A percentile compares a stretch with the other conserved stretches of the same genome.
These are phyloP conservation scores for Pheosia tremula DNA, from an alignment of 2,888 invertebrate genomes.

Conservation along the genomic window DNA sequence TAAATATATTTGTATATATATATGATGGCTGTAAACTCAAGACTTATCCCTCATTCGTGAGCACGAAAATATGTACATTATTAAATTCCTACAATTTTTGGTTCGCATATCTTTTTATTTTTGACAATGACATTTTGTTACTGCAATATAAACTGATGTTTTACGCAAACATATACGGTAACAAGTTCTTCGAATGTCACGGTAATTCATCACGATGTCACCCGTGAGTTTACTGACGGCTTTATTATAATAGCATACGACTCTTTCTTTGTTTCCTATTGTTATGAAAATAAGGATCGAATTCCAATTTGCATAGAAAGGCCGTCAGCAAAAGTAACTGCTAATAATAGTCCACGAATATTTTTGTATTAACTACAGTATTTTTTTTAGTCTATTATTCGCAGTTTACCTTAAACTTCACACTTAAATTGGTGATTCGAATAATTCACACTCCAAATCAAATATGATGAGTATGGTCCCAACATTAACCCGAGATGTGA, in stretches of 20 bases:
- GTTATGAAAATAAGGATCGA: background rate
- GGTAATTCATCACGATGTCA: conserved; percentile 54
- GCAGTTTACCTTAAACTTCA: conserved; percentile 33
- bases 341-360: conserved; percentile 24
- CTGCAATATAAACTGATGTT: conserved; percentile 38
- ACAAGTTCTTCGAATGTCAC: conserved; percentile 32
- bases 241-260: conserved; percentile 11
- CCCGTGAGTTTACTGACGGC: conserved; percentile 38
- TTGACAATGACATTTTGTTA: conserved; percentile 28
- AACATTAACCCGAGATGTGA: conserved; percentile 33
- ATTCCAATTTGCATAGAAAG: conserved; percentile 12
- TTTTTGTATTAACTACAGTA: background rate
- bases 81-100: conserved; percentile 56
- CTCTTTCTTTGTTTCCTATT: conserved; percentile 5
- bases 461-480: conserved; percentile 13
- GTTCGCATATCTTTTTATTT: conserved; percentile 15
- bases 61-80: conserved; percentile 44
- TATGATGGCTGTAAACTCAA: conserved; percentile 74
- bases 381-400: conserved; percentile 23
- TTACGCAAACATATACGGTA: conserved; percentile 19
- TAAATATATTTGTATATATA: conserved; percentile 43
- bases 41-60: conserved; percentile 79
- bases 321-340: conserved; percentile 33
- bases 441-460: conserved; percentile 3
- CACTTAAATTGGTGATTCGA: conserved; percentile 17